These are phyloP conservation scores for Toxotes jaculatrix DNA, from an alignment of 2,113 vertebrate species.

Conservation along the genomic window DNA sequence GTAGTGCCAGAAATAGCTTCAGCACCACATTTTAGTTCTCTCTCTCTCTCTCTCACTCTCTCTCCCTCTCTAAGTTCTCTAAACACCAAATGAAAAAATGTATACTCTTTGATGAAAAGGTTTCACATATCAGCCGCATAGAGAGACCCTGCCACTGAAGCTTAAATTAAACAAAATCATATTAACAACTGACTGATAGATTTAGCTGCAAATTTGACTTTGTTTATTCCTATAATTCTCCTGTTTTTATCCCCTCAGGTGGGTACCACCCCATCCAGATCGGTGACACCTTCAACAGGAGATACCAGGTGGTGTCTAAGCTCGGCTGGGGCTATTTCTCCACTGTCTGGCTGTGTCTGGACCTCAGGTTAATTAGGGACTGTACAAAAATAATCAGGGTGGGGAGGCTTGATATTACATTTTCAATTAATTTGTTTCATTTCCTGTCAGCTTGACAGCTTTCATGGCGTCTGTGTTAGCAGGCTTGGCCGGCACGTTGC, in stretches of 20 bases:
- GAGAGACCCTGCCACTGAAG: background rate
- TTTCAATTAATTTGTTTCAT: no score
- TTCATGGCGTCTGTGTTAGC: conserved; percentile 47
- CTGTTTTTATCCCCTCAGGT: conserved; percentile 70
- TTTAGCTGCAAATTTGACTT: background rate
- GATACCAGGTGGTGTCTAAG: conserved; percentile 84
- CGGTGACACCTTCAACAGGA: conserved; percentile 85
- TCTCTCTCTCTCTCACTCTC: no score
- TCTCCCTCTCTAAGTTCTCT: conserved; percentile 12
- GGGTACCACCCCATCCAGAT: conserved; percentile 82
- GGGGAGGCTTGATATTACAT: no score
- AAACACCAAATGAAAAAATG: conserved; percentile 25
- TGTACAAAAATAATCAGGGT: background rate
- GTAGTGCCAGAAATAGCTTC: conserved; percentile 49
- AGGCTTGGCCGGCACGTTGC: conserved; percentile 82
- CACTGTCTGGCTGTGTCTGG: conserved; percentile 90
- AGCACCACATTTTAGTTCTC: background rate
- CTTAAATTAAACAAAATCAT: background rate
- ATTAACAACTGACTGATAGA: background rate
- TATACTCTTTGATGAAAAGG: background rate
- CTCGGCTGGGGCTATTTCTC: conserved; percentile 88
- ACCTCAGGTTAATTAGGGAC: conserved; percentile 69
- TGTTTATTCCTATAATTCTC: background rate
- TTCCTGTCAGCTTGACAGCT: no score
- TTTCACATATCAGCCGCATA: background rate